A percentile compares a stretch with the other conserved stretches of the same genome.
Conservation (phyloP, 2,888 invertebrate genomes). For the Homarus gammarus region DNA sequence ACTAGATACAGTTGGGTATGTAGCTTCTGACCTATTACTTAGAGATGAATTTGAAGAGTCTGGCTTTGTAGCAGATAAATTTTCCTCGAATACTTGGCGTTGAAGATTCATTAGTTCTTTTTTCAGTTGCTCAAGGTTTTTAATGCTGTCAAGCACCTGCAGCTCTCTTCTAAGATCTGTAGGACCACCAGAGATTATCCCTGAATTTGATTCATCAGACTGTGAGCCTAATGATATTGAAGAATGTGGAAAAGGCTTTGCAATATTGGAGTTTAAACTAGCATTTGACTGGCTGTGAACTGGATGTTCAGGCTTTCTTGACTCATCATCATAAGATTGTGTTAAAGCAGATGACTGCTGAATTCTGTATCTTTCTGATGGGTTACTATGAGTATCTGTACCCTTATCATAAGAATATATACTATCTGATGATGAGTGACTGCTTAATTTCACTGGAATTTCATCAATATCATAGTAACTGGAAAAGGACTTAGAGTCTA, state of each 20-base stretch:
- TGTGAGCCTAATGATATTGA: background rate
- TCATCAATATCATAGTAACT: conserved; percentile 48
- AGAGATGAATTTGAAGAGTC: background rate
- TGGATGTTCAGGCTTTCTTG: no score
- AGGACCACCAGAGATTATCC: background rate
- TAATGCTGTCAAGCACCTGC: background rate
- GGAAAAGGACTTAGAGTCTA: background rate
- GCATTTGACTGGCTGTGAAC: background rate
- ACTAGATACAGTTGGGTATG: background rate
- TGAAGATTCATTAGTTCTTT: background rate
- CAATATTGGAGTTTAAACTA: background rate
- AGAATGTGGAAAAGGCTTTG: background rate
- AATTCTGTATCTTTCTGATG: background rate
- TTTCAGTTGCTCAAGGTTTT: conserved; percentile 2
- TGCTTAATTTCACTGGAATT: conserved; percentile 41
- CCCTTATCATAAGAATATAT: background rate
- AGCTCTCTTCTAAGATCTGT: background rate
- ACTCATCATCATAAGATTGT: background rate
- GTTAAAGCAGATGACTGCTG: background rate
- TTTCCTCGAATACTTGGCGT: background rate
- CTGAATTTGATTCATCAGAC: background rate
- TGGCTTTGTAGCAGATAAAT: background rate
- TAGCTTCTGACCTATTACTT: background rate
- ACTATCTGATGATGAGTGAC: conserved; percentile 1
- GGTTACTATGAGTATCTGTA: background rate